These are phyloP conservation scores for Pissodes strobi DNA, from an alignment of 1,140 invertebrate genomes.

Conservation along the genomic window DNA sequence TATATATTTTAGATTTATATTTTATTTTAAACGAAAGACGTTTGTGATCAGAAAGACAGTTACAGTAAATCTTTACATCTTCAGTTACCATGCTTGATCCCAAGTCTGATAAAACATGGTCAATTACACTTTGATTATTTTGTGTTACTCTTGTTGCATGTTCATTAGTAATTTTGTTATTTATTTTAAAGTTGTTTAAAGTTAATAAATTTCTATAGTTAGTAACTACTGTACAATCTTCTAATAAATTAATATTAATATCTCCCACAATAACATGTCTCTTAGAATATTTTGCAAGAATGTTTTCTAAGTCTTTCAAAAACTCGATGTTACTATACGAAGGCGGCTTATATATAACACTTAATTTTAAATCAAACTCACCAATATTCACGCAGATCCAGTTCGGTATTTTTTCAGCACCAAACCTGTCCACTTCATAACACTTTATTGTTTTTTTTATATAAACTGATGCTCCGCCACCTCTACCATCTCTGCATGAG, in stretches of 20 bases:
- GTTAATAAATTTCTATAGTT: background rate
- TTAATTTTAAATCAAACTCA: background rate
- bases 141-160: background rate
- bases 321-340: slow-evolving; percentile 2
- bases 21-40: background rate
- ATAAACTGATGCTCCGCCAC: slow-evolving; percentile 14
- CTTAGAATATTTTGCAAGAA: background rate
- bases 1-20: background rate
- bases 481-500: slow-evolving; percentile 10
- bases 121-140: slow-evolving; percentile 1
- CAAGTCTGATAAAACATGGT: background rate
- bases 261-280: background rate
- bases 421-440: background rate
- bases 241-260: background rate
- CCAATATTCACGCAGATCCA: background rate
- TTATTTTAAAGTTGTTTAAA: slow-evolving; percentile 3
- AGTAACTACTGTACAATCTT: background rate
- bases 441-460: slow-evolving; percentile 4
- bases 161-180: background rate
- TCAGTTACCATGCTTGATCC: background rate
- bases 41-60: background rate
- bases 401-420: background rate
- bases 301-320: background rate
- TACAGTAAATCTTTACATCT: background rate
- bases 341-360: slow-evolving; percentile 6